phyloP scores from a whole-genome alignment of 2,888 invertebrate genomes.

The Altica lythri region DNA sequence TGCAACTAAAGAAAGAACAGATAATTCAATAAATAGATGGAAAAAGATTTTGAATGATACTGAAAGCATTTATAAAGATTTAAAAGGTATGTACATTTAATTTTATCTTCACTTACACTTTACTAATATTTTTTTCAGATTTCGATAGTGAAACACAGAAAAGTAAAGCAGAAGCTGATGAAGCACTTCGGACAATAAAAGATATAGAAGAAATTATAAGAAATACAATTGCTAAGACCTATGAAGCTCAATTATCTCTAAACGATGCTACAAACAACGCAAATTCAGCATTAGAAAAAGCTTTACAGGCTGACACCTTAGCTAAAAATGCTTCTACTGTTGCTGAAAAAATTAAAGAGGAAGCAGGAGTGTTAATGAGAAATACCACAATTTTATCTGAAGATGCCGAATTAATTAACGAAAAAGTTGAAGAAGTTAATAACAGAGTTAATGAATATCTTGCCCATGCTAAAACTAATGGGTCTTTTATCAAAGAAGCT shows the following conservation, averaged over 20 bases:
- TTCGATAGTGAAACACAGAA: slow-evolving; percentile 90
- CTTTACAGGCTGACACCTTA: slow-evolving; percentile 74
- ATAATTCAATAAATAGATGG: slow-evolving; percentile 82
- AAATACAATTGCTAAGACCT: slow-evolving; percentile 73
- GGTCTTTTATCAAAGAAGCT: slow-evolving; percentile 72
- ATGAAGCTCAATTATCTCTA: slow-evolving; percentile 71
- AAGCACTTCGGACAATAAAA: slow-evolving; percentile 78
- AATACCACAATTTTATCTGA: slow-evolving; percentile 76
- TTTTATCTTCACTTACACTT: too few species aligned
- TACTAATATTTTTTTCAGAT: slow-evolving; percentile 59
- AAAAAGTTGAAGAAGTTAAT: slow-evolving; percentile 74
- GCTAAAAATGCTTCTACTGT: slow-evolving; percentile 81
- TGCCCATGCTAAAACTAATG: slow-evolving; percentile 69
- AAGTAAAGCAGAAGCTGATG: slow-evolving; percentile 79
- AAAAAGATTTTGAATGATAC: slow-evolving; percentile 82
- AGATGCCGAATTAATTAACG: slow-evolving; percentile 74
- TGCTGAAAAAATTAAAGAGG: slow-evolving; percentile 76
- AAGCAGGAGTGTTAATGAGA: slow-evolving; percentile 76
- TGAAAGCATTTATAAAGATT: slow-evolving; percentile 76
- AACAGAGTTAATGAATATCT: slow-evolving; percentile 69
- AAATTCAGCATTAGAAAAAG: slow-evolving; percentile 70
- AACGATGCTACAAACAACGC: slow-evolving; percentile 80
- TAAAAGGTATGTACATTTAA: slow-evolving; percentile 64
- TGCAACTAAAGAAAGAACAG: slow-evolving; percentile 74
- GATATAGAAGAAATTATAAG: slow-evolving; percentile 73